Base-by-base conservation (phyloP, 2,797 vertebrate genomes). In the Buceros bicornis region DNA sequence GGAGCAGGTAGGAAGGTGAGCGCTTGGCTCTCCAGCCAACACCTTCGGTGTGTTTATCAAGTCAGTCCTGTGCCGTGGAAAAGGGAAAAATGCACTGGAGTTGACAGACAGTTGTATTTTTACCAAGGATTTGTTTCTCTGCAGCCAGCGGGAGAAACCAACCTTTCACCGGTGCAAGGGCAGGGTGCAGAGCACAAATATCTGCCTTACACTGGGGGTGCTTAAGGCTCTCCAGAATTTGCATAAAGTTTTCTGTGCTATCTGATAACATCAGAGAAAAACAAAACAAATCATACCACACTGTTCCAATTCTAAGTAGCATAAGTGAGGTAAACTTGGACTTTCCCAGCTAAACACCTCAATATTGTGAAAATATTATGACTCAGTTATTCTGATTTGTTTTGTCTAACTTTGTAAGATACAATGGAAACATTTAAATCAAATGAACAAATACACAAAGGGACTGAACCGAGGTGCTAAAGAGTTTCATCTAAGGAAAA, bases 351-450 rank as follows among this genome's bases (percentile, higher is more conserved):
- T 8, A 2, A 91, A 28, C 19, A n/a, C 35, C 73, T 79, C 21
- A 3, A 50, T 22, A 20, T 43, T 5, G 33, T 20, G 57, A 84
- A 84, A 93, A 95, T 66, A 50, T 24, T 26, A 21, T 95, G 91
- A 94, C 87, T 95, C 91, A 92, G 22, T 79, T 71, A 18, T 93
- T 95, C 87, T 88, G 57, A 25, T 47, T 66, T 51, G 56, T 58
- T 87, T 77, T 74, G 71, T 25, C 74, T 57, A 56, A 16, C 13
- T 85, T 60, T 10, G 33, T 2, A 35, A 14, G 26, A 48, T 4
- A 7, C 13, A 17, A 87, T 67, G 15, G 33, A 67, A 86, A 37
- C 48, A 14, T 8, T 5, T 28, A 45, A 84, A 92, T 76, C 3
- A 35, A 48, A 29, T 0, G 12, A 80, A 19, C 37, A 21, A 60